A percentile compares a stretch with the other conserved stretches of the same genome.
phyloP scores from a whole-genome alignment of 2,797 vertebrate genomes.

The Mus minutoides region DNA sequence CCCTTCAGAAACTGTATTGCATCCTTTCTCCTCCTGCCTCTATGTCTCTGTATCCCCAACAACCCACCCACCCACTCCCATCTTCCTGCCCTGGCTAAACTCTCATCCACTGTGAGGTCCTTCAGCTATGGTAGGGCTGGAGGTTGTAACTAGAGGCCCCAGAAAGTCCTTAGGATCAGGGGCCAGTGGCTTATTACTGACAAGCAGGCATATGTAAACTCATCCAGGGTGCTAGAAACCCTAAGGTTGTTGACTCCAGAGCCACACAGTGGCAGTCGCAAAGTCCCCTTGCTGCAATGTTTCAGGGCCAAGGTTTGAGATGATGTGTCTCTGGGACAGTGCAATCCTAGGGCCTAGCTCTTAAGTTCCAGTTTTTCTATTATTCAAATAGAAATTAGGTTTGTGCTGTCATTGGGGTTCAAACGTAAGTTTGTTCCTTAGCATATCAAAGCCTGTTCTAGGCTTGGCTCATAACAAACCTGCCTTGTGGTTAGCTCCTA shows the following conservation, averaged over 20 bases:
- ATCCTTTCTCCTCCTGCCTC: too few species aligned
- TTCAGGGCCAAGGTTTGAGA: neutral
- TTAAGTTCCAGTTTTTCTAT: too few species aligned
- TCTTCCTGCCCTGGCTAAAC: too few species aligned
- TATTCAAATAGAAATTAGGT: neutral
- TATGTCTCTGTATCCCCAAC: too few species aligned
- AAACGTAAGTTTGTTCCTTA: neutral
- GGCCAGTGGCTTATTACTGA: neutral
- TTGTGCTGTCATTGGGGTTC: neutral
- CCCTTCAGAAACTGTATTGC: too few species aligned
- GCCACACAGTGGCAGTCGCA: neutral
- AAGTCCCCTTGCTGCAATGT: neutral
- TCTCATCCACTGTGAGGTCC: neutral
- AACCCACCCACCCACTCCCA: too few species aligned
- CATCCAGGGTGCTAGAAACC: neutral
- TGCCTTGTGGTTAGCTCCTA: neutral
- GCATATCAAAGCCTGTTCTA: neutral
- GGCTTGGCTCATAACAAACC: neutral
- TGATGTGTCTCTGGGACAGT: neutral
- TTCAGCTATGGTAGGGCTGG: too few species aligned
- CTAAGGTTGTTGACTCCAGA: neutral
- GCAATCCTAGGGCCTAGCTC: neutral
- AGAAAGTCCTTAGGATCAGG: neutral
- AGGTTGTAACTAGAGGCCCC: too few species aligned
- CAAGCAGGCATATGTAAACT: neutral